phyloP scores from a whole-genome alignment of 1,140 invertebrate species.

The Linepithema humile region DNA sequence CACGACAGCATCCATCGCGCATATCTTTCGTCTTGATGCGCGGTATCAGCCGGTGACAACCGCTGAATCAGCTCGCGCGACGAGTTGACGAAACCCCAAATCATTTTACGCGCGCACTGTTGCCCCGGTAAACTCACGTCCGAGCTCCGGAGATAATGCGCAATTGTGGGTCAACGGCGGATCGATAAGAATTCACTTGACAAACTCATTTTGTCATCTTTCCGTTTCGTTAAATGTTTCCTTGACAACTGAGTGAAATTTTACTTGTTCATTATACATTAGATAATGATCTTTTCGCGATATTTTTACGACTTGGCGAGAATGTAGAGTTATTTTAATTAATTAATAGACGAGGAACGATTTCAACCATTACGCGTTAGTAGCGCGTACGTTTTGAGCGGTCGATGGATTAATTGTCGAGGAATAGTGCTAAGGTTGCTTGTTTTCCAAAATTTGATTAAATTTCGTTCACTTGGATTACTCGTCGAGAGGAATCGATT shows the following conservation, averaged over 20 bases:
- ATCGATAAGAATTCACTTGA: constrained; percentile 14
- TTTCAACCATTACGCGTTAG: not conserved
- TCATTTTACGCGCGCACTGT: constrained; percentile 45
- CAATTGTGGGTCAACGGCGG: not conserved
- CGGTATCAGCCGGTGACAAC: constrained; percentile 63
- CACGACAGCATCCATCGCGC: constrained; percentile 55
- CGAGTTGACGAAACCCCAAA: constrained; percentile 66
- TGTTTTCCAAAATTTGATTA: constrained; percentile 73
- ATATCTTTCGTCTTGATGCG: constrained; percentile 64
- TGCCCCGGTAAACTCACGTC: not conserved
- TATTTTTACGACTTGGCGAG: not conserved
- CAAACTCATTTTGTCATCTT: not conserved
- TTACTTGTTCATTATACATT: not conserved
- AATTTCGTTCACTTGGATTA: constrained; percentile 54
- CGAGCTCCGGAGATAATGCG: not conserved
- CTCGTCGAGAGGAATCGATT: constrained; percentile 59
- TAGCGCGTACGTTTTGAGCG: not conserved
- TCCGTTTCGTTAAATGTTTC: not conserved
- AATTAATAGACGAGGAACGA: not conserved
- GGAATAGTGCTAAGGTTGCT: not conserved
- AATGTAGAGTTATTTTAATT: constrained; percentile 1
- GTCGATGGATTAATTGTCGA: constrained; percentile 57
- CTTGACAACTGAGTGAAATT: not conserved
- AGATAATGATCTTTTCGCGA: not conserved
- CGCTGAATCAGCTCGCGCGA: constrained; percentile 35